Conservation (phyloP, 2,888 invertebrate species). For the Cerastoderma edule region DNA sequence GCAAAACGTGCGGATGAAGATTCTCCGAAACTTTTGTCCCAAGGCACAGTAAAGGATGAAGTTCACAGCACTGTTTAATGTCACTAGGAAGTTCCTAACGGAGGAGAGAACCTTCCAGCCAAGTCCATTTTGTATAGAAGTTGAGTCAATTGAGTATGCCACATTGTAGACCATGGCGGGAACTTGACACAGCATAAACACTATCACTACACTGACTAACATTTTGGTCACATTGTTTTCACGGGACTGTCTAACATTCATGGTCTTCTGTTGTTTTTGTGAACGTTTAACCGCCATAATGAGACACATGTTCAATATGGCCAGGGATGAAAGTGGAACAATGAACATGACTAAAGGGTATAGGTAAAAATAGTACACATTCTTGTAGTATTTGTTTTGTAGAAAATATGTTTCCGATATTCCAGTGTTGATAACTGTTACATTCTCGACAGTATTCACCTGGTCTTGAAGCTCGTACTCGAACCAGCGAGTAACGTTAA, state of each 20-base stretch:
- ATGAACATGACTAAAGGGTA: conserved; percentile 97
- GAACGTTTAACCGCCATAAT: conserved; percentile 92
- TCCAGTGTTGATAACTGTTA: conserved; percentile 49
- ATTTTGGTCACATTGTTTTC: conserved; percentile 97
- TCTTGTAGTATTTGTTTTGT: conserved; percentile 88
- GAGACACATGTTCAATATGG: conserved; percentile 95
- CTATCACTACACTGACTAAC: conserved; percentile 96
- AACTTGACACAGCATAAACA: conserved; percentile 97
- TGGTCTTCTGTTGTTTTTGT: conserved; percentile 93
- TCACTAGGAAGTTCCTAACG: conserved; percentile 92
- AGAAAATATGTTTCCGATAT: conserved; percentile 88
- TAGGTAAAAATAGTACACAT: conserved; percentile 96
- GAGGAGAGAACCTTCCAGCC: conserved; percentile 85
- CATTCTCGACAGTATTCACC: conserved; percentile 30
- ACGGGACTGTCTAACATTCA: conserved; percentile 94
- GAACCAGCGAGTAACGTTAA: conserved; percentile 90
- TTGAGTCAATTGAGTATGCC: conserved; percentile 88
- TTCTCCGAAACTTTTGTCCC: conserved; percentile 94
- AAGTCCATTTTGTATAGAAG: conserved; percentile 84
- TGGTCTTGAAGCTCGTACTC: conserved; percentile 81
- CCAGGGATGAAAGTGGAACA: conserved; percentile 94
- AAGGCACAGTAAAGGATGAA: conserved; percentile 99
- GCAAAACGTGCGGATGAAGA: conserved; percentile 81
- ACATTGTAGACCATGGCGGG: conserved; percentile 86
- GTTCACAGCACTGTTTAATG: conserved; percentile 98